Percentiles rank a stretch among this genome's conserved stretches.
Conservation (phyloP, 2,113 vertebrate genomes). For the Gnathonemus longibarbis region DNA sequence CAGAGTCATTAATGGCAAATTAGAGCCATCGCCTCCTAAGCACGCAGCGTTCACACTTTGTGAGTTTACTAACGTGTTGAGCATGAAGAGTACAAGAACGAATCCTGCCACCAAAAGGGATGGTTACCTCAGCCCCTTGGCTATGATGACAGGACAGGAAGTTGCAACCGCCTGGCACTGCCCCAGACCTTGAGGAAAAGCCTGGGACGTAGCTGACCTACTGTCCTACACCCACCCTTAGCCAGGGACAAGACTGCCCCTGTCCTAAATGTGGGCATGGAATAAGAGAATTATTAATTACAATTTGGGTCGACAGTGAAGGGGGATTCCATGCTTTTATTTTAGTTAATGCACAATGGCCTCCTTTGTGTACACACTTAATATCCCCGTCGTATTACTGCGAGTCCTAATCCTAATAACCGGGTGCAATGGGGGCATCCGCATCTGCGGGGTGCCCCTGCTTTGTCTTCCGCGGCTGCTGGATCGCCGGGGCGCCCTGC, state of each 20-base stretch:
- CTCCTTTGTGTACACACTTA: not conserved
- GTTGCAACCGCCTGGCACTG: not conserved
- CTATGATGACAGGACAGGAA: not conserved
- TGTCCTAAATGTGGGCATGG: not conserved
- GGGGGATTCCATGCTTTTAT: not conserved
- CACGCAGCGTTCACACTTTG: not conserved
- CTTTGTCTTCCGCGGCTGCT: slow-evolving; percentile 5
- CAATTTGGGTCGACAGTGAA: not conserved
- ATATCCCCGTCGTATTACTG: not conserved
- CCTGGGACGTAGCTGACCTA: not conserved
- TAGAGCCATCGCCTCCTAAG: not conserved
- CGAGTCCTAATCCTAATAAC: not conserved
- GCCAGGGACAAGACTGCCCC: not conserved
- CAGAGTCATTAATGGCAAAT: not conserved
- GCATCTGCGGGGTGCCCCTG: not conserved
- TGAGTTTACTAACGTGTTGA: not conserved
- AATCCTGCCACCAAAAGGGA: not conserved
- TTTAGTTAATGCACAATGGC: not conserved
- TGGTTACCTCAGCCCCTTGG: not conserved
- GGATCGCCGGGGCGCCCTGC: not conserved
- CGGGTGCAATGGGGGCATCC: not conserved
- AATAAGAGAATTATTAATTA: not conserved
- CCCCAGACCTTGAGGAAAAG: not conserved
- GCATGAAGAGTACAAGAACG: not conserved
- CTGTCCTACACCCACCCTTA: not conserved